Conservation (phyloP, 2,113 vertebrate genomes). For the Rhinolophus sinicus region DNA sequence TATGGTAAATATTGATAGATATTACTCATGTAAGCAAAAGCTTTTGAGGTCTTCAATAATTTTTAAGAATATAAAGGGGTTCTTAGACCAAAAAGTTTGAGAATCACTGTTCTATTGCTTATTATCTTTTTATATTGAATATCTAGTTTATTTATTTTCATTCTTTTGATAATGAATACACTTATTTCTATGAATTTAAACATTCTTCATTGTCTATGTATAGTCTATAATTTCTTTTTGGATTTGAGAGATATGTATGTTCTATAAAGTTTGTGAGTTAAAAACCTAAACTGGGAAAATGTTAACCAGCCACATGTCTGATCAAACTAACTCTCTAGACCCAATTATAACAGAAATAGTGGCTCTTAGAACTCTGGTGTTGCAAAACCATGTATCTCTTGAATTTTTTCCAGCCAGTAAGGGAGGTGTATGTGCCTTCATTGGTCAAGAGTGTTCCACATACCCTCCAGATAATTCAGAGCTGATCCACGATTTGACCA, state of each 20-base stretch:
- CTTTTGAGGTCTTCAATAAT: neutral
- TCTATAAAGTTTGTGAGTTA: neutral
- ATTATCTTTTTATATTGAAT: neutral
- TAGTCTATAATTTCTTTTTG: neutral
- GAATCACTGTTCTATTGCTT: neutral
- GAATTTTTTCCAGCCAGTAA: neutral
- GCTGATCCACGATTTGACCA: neutral
- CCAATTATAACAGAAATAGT: neutral
- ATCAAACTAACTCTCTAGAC: neutral
- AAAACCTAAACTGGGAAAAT: neutral
- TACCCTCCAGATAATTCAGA: slow-evolving; percentile 24
- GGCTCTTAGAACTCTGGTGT: neutral
- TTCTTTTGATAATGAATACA: slow-evolving; percentile 9
- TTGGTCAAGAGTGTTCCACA: neutral
- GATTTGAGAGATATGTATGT: neutral
- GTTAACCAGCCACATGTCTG: neutral
- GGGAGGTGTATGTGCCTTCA: neutral
- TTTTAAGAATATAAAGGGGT: neutral
- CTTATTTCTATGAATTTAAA: neutral
- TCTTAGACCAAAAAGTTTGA: neutral
- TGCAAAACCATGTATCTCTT: neutral
- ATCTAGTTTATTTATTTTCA: neutral
- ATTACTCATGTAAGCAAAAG: neutral
- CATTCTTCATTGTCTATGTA: neutral
- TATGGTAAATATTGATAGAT: neutral